These are phyloP conservation scores for Coregonus ussuriensis DNA, from an alignment of 2,797 vertebrate species.

Conservation along the genomic window DNA sequence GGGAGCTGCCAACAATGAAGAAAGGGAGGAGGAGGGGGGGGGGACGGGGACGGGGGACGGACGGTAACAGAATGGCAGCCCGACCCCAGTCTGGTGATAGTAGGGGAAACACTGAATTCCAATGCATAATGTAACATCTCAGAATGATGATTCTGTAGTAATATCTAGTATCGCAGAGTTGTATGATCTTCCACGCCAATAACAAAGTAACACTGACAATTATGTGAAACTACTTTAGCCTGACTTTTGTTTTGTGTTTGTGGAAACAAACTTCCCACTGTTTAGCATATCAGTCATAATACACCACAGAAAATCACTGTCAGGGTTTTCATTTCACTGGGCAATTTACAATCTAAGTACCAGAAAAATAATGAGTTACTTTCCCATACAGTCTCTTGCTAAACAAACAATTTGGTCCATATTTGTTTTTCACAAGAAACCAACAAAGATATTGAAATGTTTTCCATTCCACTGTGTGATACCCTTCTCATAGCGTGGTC, in stretches of 20 bases:
- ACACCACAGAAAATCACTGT: not conserved
- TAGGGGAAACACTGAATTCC: too few species aligned
- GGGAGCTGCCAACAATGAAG: not conserved
- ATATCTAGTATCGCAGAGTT: too few species aligned
- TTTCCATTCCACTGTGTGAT: not conserved
- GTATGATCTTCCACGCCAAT: too few species aligned
- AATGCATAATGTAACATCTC: too few species aligned
- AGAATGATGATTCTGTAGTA: too few species aligned
- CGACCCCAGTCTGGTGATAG: too few species aligned
- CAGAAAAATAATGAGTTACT: not conserved
- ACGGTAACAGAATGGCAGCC: too few species aligned
- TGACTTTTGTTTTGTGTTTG: not conserved
- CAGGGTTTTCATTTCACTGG: not conserved
- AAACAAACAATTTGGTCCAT: not conserved
- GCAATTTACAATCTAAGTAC: not conserved
- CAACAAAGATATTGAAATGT: not conserved
- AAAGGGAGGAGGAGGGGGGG: too few species aligned
- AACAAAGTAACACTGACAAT: too few species aligned
- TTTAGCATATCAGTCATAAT: not conserved
- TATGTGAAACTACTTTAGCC: too few species aligned
- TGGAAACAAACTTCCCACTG: not conserved
- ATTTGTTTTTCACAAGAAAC: not conserved
- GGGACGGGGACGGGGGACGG: too few species aligned
- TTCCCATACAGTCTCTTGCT: not conserved
- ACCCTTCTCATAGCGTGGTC: not conserved